Evolutionary conservation across 2,113 vertebrate species (phyloP), one percentile per base, ranked within the genome.

Genomic region (Pungitius pungitius): DNA sequence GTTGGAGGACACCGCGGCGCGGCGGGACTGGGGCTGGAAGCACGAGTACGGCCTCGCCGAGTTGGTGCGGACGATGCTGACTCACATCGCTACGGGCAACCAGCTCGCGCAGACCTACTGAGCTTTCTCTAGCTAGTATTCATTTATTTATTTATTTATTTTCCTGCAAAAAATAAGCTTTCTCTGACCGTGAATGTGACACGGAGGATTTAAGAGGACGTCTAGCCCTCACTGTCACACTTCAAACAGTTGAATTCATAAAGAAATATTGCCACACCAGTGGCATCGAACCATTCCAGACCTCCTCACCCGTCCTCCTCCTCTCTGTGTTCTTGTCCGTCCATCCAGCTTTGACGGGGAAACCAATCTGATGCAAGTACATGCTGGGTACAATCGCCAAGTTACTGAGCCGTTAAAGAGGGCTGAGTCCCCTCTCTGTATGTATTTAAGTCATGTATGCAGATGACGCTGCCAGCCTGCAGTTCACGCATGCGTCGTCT

Each of bases 11-110:
- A 86, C 81, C 73, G 95, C 93, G 0, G 96, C 97, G 1, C 94
- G 95, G 22, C 94, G 81, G 64, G 96, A 97, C 37, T 98, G 96
- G 97, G 93, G 94, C 4, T 98, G 96, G 97, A 98, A 96, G 76
- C 96, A 96, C 0, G 92, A 96, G 37, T 96, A 95, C 20, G 95
- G 96, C 52, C 94, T 98, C 35, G 93, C 95, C 0, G 94, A 96
- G 85, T 20, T 98, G 92, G 96, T 97, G 82, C 95, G 94, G 12
- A 94, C 94, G 0, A 98, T 98, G 96, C 87, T 98, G 65, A 62
- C 47, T 35, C 78, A 42, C 42, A 54, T 77, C 57, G 57, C 33
- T 1, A 42, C 6, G 26, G n/a, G 59, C 27, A 80, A 61, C 64
- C 55, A 73, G 55, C 7, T 60, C 20, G 65, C 69, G 26, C 66